Evolutionary conservation across 1,140 invertebrate genomes (phyloP), one percentile per base, ranked within the genome.

Genomic region (Galleria mellonella): DNA sequence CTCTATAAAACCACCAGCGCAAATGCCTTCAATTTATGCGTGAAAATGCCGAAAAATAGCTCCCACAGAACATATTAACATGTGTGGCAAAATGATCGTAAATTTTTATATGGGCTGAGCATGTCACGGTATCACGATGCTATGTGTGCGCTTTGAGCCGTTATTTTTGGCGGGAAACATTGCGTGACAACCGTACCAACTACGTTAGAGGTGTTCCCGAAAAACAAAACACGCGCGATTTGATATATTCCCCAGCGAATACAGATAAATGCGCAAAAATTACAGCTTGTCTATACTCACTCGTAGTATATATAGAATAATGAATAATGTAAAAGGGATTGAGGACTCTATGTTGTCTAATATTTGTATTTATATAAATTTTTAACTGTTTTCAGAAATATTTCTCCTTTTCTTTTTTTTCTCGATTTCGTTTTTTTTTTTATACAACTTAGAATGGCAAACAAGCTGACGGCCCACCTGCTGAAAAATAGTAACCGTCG

Each of bases 221-320:
- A 33, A 68, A 60, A 69, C 59, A 56, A 53, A 55, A 47, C 52
- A 68, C 64, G 60, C 70, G 51, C 62, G 46, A 58, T 71, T 67
- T 69, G 60, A 63, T 59, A 61, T 69, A 71, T 65, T 55, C 54
- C 51, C 52, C 54, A 60, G 51, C 55, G 58, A 48, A 56, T 47
- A 23, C 17, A 23, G 2, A 23, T 23, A 23, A 3, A 6, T 23
- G 6, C 17, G 6, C 17, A 23, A 3, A 23, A 23, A 23, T 23
- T 23, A 23, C 17, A 23, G 6, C 17, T 3, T 23, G 2, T 6
- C 6, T 23, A 23, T 2, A 3, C 6, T 23, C 6, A 3, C 6
- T 23, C 17, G 6, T 3, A n/a, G n/a, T n/a, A n/a, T n/a, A n/a
- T n/a, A n/a, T n/a, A n/a, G n/a, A n/a, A n/a, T n/a, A n/a, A n/a